These are phyloP conservation scores for Heptranchias perlo DNA, from an alignment of 2,113 vertebrate genomes.

Conservation along the genomic window DNA sequence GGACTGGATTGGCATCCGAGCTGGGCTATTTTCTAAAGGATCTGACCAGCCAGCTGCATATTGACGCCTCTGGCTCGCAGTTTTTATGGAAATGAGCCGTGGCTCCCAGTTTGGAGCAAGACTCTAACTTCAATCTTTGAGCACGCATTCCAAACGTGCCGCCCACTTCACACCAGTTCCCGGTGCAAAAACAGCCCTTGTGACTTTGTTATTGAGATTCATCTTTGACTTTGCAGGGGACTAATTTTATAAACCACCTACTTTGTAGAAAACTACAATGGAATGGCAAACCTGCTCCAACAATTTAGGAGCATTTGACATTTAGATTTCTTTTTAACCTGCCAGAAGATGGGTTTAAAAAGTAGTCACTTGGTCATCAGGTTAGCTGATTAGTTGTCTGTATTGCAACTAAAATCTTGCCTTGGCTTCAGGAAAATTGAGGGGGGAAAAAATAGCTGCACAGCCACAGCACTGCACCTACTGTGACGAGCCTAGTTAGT, in stretches of 20 bases:
- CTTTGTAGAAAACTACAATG: background rate
- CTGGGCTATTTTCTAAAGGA: background rate
- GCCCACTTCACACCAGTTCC: background rate
- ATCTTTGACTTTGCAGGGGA: background rate
- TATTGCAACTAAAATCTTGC: background rate
- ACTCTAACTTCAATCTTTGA: background rate
- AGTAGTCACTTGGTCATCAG: background rate
- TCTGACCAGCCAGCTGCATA: background rate
- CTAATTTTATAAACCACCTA: background rate
- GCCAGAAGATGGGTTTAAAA: too few relatives aligned
- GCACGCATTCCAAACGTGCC: background rate
- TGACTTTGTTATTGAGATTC: background rate
- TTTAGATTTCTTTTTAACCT: background rate
- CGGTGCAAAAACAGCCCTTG: background rate
- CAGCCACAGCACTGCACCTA: background rate
- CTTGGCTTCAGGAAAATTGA: background rate
- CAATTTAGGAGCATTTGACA: background rate
- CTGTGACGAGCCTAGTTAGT: background rate
- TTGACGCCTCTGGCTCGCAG: background rate
- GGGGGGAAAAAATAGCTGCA: background rate
- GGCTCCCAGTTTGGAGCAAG: background rate
- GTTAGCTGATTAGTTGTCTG: background rate
- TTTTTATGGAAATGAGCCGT: background rate
- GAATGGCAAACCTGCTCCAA: background rate
- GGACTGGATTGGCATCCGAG: background rate